Conservation (phyloP, 2,113 vertebrate genomes). For the Falcunculus frontatus region DNA sequence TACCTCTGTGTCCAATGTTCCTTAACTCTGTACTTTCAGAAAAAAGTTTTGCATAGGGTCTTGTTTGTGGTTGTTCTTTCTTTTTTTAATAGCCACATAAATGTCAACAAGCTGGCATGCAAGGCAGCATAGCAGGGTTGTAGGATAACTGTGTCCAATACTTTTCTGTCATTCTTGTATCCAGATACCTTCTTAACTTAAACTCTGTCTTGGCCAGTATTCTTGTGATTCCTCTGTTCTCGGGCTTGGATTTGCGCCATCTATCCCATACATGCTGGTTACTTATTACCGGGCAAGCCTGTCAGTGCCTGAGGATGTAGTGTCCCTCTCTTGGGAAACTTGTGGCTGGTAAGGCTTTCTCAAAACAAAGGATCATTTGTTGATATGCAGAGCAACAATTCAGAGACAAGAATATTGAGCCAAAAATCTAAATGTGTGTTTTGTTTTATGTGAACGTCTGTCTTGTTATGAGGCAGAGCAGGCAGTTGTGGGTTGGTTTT, state of each 20-base stretch:
- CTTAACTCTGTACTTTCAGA: not conserved
- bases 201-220: not conserved
- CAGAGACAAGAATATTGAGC: not conserved
- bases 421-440: conserved; percentile 46
- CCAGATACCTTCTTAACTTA: not conserved
- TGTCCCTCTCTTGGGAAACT: not conserved
- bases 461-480: conserved; percentile 11
- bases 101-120: not conserved
- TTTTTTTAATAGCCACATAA: not conserved
- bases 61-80: conserved; percentile 5
- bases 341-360: not conserved
- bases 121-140: not conserved
- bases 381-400: conserved; percentile 23
- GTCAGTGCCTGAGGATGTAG: not conserved
- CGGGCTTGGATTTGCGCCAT: not conserved
- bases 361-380: conserved; percentile 28
- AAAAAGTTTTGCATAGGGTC: not conserved
- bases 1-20: not conserved
- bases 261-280: not conserved
- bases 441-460: conserved; percentile 14
- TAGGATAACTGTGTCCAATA: not conserved
- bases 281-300: not conserved
- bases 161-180: not conserved
- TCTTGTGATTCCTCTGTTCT: not conserved
- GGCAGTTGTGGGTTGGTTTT: not conserved